Base-by-base conservation (phyloP, 2,113 vertebrate genomes). In the Hassar affinis region DNA sequence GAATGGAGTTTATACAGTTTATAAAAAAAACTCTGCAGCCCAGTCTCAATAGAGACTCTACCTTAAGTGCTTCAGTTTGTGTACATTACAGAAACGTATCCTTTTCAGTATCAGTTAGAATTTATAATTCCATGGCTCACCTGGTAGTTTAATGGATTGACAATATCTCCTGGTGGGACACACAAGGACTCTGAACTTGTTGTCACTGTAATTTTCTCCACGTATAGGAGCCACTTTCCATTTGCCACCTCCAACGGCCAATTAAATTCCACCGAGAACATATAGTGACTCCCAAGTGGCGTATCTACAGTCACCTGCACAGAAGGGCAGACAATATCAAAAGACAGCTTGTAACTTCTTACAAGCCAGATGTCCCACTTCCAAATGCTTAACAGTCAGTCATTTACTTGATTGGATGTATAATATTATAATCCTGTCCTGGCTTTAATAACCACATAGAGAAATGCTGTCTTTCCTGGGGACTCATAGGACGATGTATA, bases 161-260 rank as follows among this genome's bases (percentile, higher is more conserved):
- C 49, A 12, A 96, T 59, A 0, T 93, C 82, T n/a, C 91, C 91
- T 0, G 93, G 90, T 0, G 96, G 96, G 4, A 20, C 51, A 38
- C 97, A 99, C 45, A 1, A 78, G 51, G 86, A 64, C 27, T 86
- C 89, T 18, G 90, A 91, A 0, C 94, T 94, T 47, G 93, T 90
- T 7, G 86, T 88, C 86, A 91, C 38, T 6, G 90, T 85, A 81
- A 99, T 96, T 88, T 95, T 93, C 0, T 94, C 93, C 10, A 96
- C 93, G 83, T 99, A 99, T 7, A 99, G 91, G 49, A 99, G 93
- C 96, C 97, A 97, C 75, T 99, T 99, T 75, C 95, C 96, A 1
- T 94, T 97, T 88, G 91, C 83, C 27, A 94, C 92, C 88, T 96
- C 94, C 12, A 91, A 93, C 0, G 98, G 98, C 97, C 98, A 99